Base-by-base conservation (phyloP, 2,797 vertebrate species). In the Glyptemys insculpta region DNA sequence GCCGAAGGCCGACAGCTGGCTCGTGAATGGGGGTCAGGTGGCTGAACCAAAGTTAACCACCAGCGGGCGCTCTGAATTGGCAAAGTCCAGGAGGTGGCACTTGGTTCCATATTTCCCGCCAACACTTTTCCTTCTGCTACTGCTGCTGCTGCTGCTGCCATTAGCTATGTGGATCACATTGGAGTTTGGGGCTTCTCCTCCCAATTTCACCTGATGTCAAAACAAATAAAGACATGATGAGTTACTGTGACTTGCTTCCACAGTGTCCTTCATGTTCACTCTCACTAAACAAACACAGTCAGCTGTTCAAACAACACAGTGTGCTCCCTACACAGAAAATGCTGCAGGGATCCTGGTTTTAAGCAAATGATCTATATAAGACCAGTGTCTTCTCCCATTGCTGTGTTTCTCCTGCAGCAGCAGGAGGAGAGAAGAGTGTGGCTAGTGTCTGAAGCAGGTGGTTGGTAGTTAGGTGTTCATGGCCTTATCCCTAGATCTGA, bases 31-130 rank as follows among this genome's bases (percentile, higher is more conserved):
- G 91, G 99, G 99, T 99, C 99, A 99, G 98, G 99, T 99, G 97
- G 99, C 99, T 6, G 99, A 99, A 95, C 99, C 99, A 37, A 99
- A 99, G 98, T 99, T 99, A 94, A 99, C 99, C 95, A 99, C 99
- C 93, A 99, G 98, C 2, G 99, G 99, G 90, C 99, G 98, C 95
- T 99, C 98, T 0, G 98, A 98, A 21, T 98, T 98, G 96, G 99
- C 99, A 90, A 99, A 99, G 98, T 99, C 99, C 97, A 99, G 98
- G 79, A 99, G 99, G 92, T 96, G 99, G 93, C 99, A 99, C 91
- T 99, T 98, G 0, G 97, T 97, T 50, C 96, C 97, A 84, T 91
- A 97, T 25, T 96, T 97, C 82, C 91, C 91, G 31, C 97, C 79
- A 0, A 89, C 54, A 21, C 79, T 97, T 83, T 98, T 98, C 94